Base-by-base conservation (phyloP, 2,113 vertebrate genomes). In the Cyphomyrus plagiostoma region DNA sequence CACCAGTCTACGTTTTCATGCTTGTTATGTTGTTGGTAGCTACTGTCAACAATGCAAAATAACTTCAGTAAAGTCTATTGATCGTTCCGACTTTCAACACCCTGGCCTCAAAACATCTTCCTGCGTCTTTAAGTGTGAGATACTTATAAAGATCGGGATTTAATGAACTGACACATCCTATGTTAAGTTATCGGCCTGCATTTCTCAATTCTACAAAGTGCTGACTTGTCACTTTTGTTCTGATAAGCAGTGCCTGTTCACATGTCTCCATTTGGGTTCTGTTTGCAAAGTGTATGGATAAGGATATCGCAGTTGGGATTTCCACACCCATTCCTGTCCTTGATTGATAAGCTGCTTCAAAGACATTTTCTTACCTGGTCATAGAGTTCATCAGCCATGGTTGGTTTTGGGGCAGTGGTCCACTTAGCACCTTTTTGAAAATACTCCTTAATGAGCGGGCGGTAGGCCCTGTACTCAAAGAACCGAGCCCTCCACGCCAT, bases 401-500 rank as follows among this genome's bases (percentile, higher is more conserved):
- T 99, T 90, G 99, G 98, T 92, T 99, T 99, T 3, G 99, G 99
- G 87, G 99, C 98, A 0, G 98, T 97, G 92, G 99, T 99, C 99
- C 99, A 99, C 92, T 98, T 99, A 90, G 99, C 98, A 52, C 99
- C 99, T 89, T 94, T 95, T 56, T 92, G 97, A 94, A 99, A 99
- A 92, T 99, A 99, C 56, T 99, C 98, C 93, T 99, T 99, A 92
- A 99, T 99, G 92, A 99, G 92, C 30, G 95, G 96, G 53, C 99
- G 96, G 23, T 99, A 99, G 0, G 99, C 99, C 23, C 98, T 95
- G 92, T 99, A 99, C 93, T 99, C 99, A 89, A 99, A 99, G 96
- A 99, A 99, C 0, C 99, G 98, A 90, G 98, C 91, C 30, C 99
- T 97, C 99, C 98, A 99, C 0, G 99, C 99, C 99, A 99, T 99